Evolutionary conservation across 2,797 vertebrate species (phyloP), one percentile per base, ranked within the genome.

Genomic region (Sebastes iracundus): DNA sequence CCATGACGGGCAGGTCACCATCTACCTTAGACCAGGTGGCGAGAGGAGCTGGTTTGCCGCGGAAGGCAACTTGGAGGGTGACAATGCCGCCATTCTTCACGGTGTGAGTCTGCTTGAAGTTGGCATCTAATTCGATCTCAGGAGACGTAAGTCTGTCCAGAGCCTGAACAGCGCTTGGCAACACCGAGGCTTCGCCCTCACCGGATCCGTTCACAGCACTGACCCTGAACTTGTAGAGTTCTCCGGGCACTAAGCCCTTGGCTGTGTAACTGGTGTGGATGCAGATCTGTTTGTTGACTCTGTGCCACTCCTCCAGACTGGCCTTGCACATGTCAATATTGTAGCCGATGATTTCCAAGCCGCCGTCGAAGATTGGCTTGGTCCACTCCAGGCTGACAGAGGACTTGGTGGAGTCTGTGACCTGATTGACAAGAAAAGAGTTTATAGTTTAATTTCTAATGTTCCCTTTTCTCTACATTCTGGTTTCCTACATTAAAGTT

Each of bases 251-350:
- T 80, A 99, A 92, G 75, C 97, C 97, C 63, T 96, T 96, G 72
- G 97, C 94, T 0, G 97, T 99, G 75, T 98, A 99, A 61, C 95
- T 96, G 5, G 97, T 99, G 81, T 98, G 95, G 82, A 99, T 95
- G 80, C 98, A 98, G 32, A 96, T 96, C 92, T 99, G 96, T 67
- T 81, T 94, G 68, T 99, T 99, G 69, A 98, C 97, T 92, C 97
- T 97, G 89, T 98, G 97, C 99, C 99, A 99, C 88, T 98, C 95
- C 88, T 97, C 97, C n/a, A 99, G 96, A 87, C 97, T 97, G 91
- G 98, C 97, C 92, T 99, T 99, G 93, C 97, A 99, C 97, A 99
- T 99, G 86, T 99, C 98, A 77, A 99, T 97, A 79, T 99, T 96
- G 87, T 99, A 99, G 18, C 99, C 99, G 90, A 99, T 99, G 77